Evolutionary conservation across 2,797 vertebrate genomes (phyloP).

Genomic region (Rousettus madagascariensis): DNA sequence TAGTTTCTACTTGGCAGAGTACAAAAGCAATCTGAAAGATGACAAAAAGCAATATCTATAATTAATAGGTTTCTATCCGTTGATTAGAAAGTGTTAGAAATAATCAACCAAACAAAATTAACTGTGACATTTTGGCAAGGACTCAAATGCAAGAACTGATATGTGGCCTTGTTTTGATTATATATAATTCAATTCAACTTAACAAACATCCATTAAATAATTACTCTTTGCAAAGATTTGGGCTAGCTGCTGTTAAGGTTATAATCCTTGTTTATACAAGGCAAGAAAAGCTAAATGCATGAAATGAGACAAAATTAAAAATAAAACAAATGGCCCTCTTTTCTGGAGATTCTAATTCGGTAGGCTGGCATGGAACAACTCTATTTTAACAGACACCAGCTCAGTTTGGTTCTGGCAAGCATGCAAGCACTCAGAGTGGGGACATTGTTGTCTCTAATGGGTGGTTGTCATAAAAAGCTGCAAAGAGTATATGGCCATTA

Average conservation of each 20-base stretch:
- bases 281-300: not conserved
- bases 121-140: not conserved
- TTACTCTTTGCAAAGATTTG: not conserved
- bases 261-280: not conserved
- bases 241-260: not conserved
- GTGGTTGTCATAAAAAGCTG: not conserved
- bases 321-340: not conserved
- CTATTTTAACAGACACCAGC: not conserved
- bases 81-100: constrained; percentile 10
- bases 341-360: not conserved
- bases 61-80: not conserved
- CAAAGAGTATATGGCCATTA: not conserved
- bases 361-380: not conserved
- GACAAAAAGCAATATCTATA: not conserved
- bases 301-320: not conserved
- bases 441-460: not conserved
- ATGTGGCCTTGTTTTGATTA: not conserved
- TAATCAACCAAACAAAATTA: not conserved
- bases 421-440: not conserved
- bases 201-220: not conserved
- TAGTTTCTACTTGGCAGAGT: not conserved
- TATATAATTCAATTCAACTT: not conserved
- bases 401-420: not conserved
- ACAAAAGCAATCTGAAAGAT: not conserved
- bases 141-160: not conserved